Percentiles rank a stretch among this genome's conserved stretches.
Conservation (phyloP, 2,113 vertebrate genomes). For the Thryonomys swinderianus region DNA sequence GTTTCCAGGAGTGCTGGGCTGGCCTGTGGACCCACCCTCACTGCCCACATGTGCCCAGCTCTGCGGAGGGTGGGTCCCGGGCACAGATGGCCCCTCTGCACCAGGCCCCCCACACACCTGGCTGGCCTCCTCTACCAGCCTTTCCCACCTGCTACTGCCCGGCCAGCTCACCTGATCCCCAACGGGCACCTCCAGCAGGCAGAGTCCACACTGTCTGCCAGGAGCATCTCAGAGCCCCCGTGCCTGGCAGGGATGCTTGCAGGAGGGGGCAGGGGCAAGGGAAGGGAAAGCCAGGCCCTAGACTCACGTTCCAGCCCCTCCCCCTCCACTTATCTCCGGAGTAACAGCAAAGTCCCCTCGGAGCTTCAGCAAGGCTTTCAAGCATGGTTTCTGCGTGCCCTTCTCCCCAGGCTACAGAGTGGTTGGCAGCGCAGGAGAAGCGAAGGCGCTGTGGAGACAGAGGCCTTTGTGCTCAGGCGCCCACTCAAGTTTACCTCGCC, state of each 20-base stretch:
- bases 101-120: neutral
- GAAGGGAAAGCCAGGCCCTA: constrained; percentile 28
- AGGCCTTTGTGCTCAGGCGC: constrained; percentile 66
- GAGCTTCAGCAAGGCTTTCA: neutral
- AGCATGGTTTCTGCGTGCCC: neutral
- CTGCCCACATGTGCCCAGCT: neutral
- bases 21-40: neutral
- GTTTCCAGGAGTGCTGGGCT: neutral
- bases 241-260: neutral
- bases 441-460: neutral
- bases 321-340: neutral
- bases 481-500: constrained; percentile 64
- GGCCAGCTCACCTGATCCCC: neutral
- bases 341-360: neutral
- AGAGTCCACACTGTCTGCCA: constrained; percentile 66
- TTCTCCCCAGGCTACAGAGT: neutral
- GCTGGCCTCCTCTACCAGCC: neutral
- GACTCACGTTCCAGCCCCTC: neutral
- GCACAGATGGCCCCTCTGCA: neutral
- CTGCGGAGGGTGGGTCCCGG: neutral
- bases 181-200: neutral
- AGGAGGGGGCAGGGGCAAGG: neutral
- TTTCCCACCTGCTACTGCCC: neutral
- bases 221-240: neutral
- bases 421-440: neutral